These are phyloP conservation scores for Ceratitis capitata DNA, from an alignment of 1,140 invertebrate genomes.

Conservation along the genomic window DNA sequence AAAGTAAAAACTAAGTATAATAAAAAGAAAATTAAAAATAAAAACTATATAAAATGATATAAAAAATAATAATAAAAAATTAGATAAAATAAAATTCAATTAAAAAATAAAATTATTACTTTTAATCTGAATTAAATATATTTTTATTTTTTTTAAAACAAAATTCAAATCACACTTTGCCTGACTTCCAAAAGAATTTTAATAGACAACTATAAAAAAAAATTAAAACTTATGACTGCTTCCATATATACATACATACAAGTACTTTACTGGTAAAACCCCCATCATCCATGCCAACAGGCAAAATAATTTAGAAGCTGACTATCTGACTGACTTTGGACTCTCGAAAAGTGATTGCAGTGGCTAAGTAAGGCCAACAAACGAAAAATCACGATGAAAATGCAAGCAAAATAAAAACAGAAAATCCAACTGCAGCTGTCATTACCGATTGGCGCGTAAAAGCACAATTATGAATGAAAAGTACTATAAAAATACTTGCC, in stretches of 20 bases:
- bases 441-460: constrained; percentile 20
- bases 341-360: background rate
- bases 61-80: too few species aligned
- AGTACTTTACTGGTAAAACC: background rate
- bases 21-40: too few species aligned
- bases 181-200: too few species aligned
- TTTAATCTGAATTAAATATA: too few species aligned
- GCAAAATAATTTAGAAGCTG: background rate
- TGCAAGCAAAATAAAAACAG: background rate
- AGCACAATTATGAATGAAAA: constrained; percentile 33
- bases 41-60: too few species aligned
- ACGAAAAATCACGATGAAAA: background rate
- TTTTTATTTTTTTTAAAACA: too few species aligned
- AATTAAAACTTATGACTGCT: too few species aligned
- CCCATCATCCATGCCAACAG: background rate
- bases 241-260: background rate
- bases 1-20: too few species aligned
- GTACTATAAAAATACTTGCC: background rate
- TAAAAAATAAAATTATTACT: too few species aligned
- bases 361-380: background rate
- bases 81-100: too few species aligned
- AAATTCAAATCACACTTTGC: too few species aligned
- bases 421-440: background rate
- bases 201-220: too few species aligned
- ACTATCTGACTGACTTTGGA: background rate